These are phyloP conservation scores for Pipistrellus nathusii DNA, from an alignment of 2,797 vertebrate genomes.

Conservation along the genomic window DNA sequence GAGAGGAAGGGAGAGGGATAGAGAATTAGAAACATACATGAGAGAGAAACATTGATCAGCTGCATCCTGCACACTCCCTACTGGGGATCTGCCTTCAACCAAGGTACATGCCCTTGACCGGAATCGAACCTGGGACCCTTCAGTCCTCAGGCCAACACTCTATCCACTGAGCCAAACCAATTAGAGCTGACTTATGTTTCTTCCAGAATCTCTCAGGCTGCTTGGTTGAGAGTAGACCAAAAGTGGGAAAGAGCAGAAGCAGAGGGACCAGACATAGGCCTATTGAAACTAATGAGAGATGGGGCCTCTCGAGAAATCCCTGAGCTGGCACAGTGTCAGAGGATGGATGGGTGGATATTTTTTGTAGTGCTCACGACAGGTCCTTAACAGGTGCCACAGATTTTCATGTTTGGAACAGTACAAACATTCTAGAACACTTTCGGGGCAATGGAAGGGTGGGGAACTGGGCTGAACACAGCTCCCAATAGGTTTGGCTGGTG, in stretches of 20 bases:
- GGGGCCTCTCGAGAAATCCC: background rate
- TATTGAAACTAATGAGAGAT: background rate
- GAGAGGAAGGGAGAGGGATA: too few relatives aligned
- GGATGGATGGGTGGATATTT: background rate
- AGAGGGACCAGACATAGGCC: background rate
- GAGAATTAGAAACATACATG: too few relatives aligned
- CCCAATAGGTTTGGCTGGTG: background rate
- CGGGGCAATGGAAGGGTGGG: background rate
- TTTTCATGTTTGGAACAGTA: background rate
- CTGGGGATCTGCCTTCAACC: too few relatives aligned
- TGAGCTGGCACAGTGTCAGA: background rate
- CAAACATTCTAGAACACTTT: background rate
- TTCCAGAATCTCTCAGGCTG: background rate
- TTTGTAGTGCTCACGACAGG: background rate
- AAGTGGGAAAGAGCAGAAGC: background rate
- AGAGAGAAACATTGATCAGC: too few relatives aligned
- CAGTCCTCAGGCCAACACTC: too few relatives aligned
- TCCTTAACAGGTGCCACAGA: background rate
- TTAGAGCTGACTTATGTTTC: background rate
- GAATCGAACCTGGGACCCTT: too few relatives aligned
- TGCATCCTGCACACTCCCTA: too few relatives aligned
- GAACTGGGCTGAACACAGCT: background rate
- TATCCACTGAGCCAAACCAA: too few relatives aligned
- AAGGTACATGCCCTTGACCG: too few relatives aligned
- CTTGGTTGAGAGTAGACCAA: background rate